These are phyloP conservation scores for Xiphorhynchus elegans DNA, from an alignment of 2,113 vertebrate species.

Conservation along the genomic window DNA sequence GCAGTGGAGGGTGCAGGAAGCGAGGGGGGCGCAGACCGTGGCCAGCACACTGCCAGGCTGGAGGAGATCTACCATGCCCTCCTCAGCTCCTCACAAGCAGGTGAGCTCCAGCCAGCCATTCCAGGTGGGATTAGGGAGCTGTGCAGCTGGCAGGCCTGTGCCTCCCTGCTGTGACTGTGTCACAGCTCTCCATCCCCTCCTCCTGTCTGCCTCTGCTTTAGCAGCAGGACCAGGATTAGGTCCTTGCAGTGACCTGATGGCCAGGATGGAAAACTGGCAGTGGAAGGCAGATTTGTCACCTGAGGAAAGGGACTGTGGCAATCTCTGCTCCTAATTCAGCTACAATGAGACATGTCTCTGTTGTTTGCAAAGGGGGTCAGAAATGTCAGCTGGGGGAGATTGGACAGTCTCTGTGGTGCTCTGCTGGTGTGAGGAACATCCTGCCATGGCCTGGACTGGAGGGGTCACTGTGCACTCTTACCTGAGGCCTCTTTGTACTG, in stretches of 20 bases:
- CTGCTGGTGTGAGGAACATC: not conserved
- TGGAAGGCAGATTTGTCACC: not conserved
- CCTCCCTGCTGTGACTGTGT: fast-evolving
- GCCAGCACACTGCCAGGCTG: slow-evolving; percentile 68
- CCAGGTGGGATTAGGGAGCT: fast-evolving
- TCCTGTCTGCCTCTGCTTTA: not conserved
- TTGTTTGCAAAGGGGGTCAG: not conserved
- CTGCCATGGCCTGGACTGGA: not conserved
- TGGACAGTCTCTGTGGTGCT: not conserved
- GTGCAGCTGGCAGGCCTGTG: not conserved
- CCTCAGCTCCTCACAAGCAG: slow-evolving; percentile 61
- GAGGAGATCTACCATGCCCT: slow-evolving; percentile 79
- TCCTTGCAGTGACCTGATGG: not conserved
- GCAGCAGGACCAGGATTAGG: not conserved
- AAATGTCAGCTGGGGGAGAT: not conserved
- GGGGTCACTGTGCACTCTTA: not conserved
- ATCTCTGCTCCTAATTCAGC: not conserved
- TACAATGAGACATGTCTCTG: not conserved
- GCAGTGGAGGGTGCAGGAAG: slow-evolving; percentile 73
- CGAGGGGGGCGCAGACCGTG: slow-evolving; percentile 28
- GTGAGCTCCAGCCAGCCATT: not conserved
- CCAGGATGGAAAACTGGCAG: not conserved
- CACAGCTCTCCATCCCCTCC: not conserved
- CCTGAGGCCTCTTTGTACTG: not conserved
- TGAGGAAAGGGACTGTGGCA: not conserved